Percentiles rank a stretch among this genome's conserved stretches.
Evolutionary conservation across 2,888 invertebrate genomes (phyloP).

Genomic region (Drosophila kanekoi): DNA sequence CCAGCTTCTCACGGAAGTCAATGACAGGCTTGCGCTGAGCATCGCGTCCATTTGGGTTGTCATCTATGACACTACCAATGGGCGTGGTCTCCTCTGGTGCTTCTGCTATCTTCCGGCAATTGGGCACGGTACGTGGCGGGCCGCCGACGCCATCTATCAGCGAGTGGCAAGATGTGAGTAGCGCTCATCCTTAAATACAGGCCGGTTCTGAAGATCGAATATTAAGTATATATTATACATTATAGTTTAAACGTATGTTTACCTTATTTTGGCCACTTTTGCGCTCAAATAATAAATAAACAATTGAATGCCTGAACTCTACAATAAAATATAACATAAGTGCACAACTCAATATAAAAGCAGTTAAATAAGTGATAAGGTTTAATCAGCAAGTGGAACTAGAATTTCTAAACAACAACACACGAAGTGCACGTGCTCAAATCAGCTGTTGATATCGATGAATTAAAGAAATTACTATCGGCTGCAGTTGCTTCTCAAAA

Average conservation of each 20-base stretch:
- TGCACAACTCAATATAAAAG: too few relatives aligned
- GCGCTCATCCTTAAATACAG: constrained; percentile 83
- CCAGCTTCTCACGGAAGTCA: constrained; percentile 93
- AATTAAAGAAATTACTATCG: constrained; percentile 1
- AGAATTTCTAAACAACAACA: not conserved
- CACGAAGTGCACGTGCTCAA: constrained; percentile 56
- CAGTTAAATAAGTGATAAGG: too few relatives aligned
- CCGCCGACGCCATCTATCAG: constrained; percentile 80
- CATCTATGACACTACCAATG: constrained; percentile 87
- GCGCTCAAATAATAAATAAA: constrained; percentile 48
- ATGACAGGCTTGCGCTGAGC: constrained; percentile 88
- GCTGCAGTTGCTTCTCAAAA: not conserved
- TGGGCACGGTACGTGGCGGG: constrained; percentile 86
- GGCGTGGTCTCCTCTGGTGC: not conserved
- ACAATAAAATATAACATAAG: too few relatives aligned
- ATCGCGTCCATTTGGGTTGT: constrained; percentile 88
- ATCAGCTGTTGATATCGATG: constrained; percentile 38
- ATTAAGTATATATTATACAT: not conserved
- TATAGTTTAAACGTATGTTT: not conserved
- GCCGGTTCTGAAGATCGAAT: constrained; percentile 76
- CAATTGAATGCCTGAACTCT: too few relatives aligned
- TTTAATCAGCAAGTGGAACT: too few relatives aligned
- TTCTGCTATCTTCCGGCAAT: constrained; percentile 86
- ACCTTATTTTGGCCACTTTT: constrained; percentile 84
- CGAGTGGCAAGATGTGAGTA: constrained; percentile 82